Base-by-base conservation (phyloP, 2,113 vertebrate genomes). In the Rutilus rutilus region DNA sequence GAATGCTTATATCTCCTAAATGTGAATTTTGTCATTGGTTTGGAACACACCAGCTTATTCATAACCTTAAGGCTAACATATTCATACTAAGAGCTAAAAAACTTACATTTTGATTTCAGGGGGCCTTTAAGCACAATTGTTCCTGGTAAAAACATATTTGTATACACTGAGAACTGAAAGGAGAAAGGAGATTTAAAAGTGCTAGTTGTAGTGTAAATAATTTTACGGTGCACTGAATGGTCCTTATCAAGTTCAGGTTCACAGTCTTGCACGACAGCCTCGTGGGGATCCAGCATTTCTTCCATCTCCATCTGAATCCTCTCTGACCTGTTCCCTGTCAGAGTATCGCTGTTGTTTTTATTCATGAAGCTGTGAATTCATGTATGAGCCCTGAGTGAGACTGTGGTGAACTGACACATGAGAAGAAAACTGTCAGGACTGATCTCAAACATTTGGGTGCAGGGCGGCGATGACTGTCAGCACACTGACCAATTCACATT, bases 351-450 rank as follows among this genome's bases (percentile, higher is more conserved):
- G 75, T 62, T 80, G 59, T 65, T 27, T 81, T 81, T 9, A 47
- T 27, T 19, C 59, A 81, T 27, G n/a, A 30, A 81, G 14, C 60
- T 64, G 36, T 62, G 59, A 47, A 45, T 15, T 64, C 23, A 19
- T 64, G 57, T 42, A 6, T 19, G 21, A 10, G 27, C 39, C 42
- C 25, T 2, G 12, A 25, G 23, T 74, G 76, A 78, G 21, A 39
- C 8, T 65, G 36, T 62, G 33, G 19, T 45, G 42, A n/a, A 45
- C 36, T 69, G 78, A 78, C 75, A 71, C 36, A 30, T 73, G 45
- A n/a, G 77, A 84, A 85, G 82, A 85, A 21, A 65, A 54, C 47
- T 75, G 75, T 78, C 60, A 82, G 54, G 57, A 21, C 17, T 54
- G 75, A 77, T 54, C 47, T 76, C 39, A 74, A 78, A 78, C 78